Conservation (phyloP, 2,888 invertebrate genomes). For the Aquatica leii region DNA sequence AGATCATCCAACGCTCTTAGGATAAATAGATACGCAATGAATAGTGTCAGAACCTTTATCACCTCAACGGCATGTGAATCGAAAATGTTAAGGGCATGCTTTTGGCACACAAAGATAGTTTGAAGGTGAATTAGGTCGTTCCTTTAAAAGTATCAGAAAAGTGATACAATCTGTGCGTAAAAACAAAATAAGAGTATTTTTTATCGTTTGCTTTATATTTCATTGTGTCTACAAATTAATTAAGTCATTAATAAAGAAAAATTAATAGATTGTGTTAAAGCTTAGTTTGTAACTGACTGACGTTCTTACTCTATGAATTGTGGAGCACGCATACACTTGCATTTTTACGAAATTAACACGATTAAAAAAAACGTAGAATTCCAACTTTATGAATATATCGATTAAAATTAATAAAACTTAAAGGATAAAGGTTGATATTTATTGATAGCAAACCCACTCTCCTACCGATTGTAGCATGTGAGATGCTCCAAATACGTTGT, state of each 20-base stretch:
- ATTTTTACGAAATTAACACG: no score
- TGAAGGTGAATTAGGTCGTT: slow-evolving; percentile 27
- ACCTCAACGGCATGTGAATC: slow-evolving; percentile 19
- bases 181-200: no score
- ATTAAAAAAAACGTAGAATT: no score
- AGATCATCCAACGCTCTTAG: slow-evolving; percentile 18
- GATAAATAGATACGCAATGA: slow-evolving; percentile 2
- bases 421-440: slow-evolving; percentile 65
- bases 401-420: no score
- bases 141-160: slow-evolving; percentile 31
- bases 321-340: no score
- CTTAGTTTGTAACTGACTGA: no score
- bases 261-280: no score
- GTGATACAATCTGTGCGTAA: slow-evolving; percentile 30
- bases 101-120: slow-evolving; percentile 21
- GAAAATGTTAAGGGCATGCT: slow-evolving; percentile 34
- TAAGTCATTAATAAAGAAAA: no score
- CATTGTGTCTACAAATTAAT: no score
- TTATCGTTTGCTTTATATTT: no score
- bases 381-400: no score
- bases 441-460: slow-evolving; percentile 81
- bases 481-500: slow-evolving; percentile 63
- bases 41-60: slow-evolving; percentile 19
- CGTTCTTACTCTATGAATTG: no score
- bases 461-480: slow-evolving; percentile 80